These are phyloP conservation scores for Drepana falcataria DNA, from an alignment of 2,888 invertebrate genomes.

Conservation along the genomic window DNA sequence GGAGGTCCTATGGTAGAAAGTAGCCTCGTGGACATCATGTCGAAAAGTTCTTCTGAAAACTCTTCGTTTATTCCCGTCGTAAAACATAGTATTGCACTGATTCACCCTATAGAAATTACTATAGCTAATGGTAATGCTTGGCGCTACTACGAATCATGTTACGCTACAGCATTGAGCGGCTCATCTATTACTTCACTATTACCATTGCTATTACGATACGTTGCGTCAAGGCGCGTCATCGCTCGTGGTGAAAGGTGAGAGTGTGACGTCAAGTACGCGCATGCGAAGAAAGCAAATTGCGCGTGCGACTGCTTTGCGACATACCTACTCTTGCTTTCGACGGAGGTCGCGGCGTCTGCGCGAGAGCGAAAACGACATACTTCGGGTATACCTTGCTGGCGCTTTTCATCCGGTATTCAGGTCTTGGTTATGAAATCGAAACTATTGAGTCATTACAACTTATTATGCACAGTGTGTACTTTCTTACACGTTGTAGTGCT, in stretches of 20 bases:
- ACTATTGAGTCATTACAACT: constrained; percentile 58
- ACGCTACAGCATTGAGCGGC: constrained; percentile 12
- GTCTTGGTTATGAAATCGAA: constrained; percentile 68
- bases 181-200: constrained; percentile 43
- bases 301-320: constrained; percentile 50
- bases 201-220: constrained; percentile 30
- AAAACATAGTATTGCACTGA: too few relatives aligned
- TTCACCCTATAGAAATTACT: too few relatives aligned
- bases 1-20: too few relatives aligned
- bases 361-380: constrained; percentile 76
- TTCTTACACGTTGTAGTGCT: constrained; percentile 19
- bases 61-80: too few relatives aligned
- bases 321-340: constrained; percentile 64
- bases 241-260: constrained; percentile 68
- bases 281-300: constrained; percentile 72
- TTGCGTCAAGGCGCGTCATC: constrained; percentile 67
- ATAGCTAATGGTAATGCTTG: too few relatives aligned
- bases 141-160: too few relatives aligned
- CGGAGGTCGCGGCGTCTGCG: constrained; percentile 64
- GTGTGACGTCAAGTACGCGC: constrained; percentile 67
- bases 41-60: too few relatives aligned
- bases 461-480: constrained; percentile 36
- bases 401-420: constrained; percentile 68
- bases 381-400: constrained; percentile 54
- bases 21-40: too few relatives aligned